phyloP scores from a whole-genome alignment of 2,113 vertebrate species.

The Bettongia penicillata region DNA sequence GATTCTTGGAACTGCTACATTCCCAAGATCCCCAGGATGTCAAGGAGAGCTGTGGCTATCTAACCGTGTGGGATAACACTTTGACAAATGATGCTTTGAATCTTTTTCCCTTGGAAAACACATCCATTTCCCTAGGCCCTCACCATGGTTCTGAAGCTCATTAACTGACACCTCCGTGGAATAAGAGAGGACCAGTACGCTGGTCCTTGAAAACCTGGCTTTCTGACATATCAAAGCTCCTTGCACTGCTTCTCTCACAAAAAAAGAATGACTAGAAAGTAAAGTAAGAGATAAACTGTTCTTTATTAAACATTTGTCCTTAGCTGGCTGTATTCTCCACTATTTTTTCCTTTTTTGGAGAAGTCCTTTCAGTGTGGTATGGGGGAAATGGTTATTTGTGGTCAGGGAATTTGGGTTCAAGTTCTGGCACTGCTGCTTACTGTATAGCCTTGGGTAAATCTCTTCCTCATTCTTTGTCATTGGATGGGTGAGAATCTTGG shows the following conservation, averaged over 20 bases:
- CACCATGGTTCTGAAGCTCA: neutral
- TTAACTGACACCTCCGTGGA: neutral
- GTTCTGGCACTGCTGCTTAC: neutral
- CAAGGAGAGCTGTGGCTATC: neutral
- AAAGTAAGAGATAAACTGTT: neutral
- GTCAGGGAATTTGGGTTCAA: neutral
- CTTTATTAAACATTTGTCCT: neutral
- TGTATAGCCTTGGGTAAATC: neutral
- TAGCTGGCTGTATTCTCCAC: neutral
- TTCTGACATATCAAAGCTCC: neutral
- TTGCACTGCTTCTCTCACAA: neutral
- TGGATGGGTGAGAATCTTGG: neutral
- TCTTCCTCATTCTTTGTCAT: neutral
- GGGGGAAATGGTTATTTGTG: neutral
- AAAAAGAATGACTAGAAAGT: neutral
- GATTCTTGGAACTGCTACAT: neutral
- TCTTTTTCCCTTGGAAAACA: neutral
- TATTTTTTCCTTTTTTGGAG: neutral
- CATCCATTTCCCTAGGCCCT: neutral
- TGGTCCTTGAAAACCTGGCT: neutral
- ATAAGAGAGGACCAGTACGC: neutral
- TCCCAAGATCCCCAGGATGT: slow-evolving; percentile 1
- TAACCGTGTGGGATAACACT: neutral
- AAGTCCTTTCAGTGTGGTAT: neutral
- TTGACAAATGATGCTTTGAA: neutral